A percentile compares a stretch with the other conserved stretches of the same genome.
Evolutionary conservation across 37 sponge, comb jelly and placozoan genomes (phyloP).

Genomic region (Haliclona indistincta): DNA sequence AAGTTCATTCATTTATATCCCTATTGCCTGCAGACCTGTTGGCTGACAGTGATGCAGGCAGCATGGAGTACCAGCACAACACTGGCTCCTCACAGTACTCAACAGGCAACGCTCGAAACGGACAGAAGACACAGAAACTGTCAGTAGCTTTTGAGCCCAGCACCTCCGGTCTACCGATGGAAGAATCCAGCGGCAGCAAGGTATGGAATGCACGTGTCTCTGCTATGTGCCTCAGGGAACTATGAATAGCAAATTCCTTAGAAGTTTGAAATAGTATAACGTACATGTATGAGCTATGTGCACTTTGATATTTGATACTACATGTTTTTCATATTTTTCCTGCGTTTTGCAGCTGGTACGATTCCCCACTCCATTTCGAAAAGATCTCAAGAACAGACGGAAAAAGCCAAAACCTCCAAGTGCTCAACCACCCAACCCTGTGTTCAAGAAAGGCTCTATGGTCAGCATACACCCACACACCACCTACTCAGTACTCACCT

Average conservation of each 20-base stretch:
- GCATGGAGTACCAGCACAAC: background rate
- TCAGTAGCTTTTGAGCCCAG: conserved; percentile 77
- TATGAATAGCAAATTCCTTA: no score
- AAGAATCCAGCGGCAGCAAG: conserved; percentile 22
- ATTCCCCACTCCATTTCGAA: conserved; percentile 76
- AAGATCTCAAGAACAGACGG: conserved; percentile 55
- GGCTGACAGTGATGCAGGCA: conserved; percentile 2
- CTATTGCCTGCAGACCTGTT: background rate
- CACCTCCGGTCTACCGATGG: conserved; percentile 22
- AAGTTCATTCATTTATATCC: no score
- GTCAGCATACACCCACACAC: background rate
- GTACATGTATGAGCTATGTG: no score
- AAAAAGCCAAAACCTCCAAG: conserved; percentile 41
- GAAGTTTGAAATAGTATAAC: background rate
- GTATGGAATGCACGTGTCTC: conserved; percentile 2
- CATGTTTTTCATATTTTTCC: background rate
- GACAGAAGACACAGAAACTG: no score
- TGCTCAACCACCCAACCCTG: conserved; percentile 62
- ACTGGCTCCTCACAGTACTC: background rate
- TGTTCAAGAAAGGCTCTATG: conserved; percentile 61
- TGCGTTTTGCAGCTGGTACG: conserved; percentile 50
- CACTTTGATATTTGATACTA: no score
- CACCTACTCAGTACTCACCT: background rate
- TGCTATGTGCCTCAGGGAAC: no score
- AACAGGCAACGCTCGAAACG: no score